Conservation (phyloP, 2,888 invertebrate species). For the Agapostemon virescens region DNA sequence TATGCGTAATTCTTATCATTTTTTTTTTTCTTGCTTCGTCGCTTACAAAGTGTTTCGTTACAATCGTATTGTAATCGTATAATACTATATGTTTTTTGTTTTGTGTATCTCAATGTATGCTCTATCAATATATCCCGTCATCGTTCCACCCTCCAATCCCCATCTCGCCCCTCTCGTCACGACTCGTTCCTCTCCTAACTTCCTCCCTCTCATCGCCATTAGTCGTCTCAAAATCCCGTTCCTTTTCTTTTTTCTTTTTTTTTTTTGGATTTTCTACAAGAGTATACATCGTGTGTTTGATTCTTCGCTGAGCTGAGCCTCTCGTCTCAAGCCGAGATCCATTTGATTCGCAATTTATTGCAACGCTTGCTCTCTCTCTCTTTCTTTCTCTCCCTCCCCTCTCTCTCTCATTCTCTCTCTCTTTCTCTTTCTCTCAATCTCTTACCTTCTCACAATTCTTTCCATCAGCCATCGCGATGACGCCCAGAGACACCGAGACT, state of each 20-base stretch:
- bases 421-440: not conserved
- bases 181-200: not conserved
- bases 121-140: constrained; percentile 58
- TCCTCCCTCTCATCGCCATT: constrained; percentile 12
- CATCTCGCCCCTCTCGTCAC: not conserved
- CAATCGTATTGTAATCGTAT: constrained; percentile 74
- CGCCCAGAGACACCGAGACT: constrained; percentile 6
- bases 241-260: not conserved
- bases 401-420: not conserved
- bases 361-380: constrained; percentile 61
- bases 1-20: constrained; percentile 71
- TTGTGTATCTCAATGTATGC: constrained; percentile 71
- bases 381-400: constrained; percentile 4
- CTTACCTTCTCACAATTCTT: not conserved
- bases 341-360: constrained; percentile 77
- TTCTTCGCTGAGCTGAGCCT: constrained; percentile 75
- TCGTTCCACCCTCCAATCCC: constrained; percentile 22
- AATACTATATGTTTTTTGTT: constrained; percentile 73
- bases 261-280: constrained; percentile 37
- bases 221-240: not conserved
- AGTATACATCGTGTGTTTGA: constrained; percentile 71
- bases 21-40: constrained; percentile 49
- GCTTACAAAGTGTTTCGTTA: constrained; percentile 72
- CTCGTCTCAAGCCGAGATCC: constrained; percentile 73
- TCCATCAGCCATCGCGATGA: not conserved